Percentiles rank a stretch among this genome's conserved stretches.
These are phyloP conservation scores for Bhutanitis thaidina DNA, from an alignment of 2,888 invertebrate species.

Conservation along the genomic window DNA sequence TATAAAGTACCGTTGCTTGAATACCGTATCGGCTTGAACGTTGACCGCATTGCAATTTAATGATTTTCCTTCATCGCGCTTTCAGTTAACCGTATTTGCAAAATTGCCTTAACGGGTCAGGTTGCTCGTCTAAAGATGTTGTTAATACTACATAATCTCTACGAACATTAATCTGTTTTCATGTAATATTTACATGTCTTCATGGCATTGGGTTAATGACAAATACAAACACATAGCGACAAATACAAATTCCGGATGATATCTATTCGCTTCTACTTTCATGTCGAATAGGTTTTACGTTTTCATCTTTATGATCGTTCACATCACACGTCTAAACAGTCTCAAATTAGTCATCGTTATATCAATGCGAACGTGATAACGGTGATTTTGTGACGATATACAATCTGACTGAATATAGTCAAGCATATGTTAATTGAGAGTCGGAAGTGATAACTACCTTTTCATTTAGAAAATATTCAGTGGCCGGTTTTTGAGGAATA, in stretches of 20 bases:
- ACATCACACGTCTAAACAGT: no score
- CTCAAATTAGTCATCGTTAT: no score
- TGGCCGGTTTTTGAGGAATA: conserved; percentile 36
- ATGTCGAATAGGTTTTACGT: no score
- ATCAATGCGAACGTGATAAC: no score
- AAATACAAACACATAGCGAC: no score
- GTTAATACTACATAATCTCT: conserved; percentile 16
- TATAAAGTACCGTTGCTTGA: conserved; percentile 66
- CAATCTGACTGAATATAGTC: no score
- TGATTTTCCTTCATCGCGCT: conserved; percentile 43
- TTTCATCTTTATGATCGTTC: no score
- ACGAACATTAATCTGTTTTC: not conserved
- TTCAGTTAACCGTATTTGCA: conserved; percentile 38
- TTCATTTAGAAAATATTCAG: conserved; percentile 33
- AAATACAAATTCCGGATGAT: no score
- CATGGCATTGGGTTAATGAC: not conserved
- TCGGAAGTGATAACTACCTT: conserved; percentile 5
- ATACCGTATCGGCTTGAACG: conserved; percentile 56
- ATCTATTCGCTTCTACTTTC: no score
- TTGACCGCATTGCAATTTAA: conserved; percentile 57
- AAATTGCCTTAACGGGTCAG: conserved; percentile 33
- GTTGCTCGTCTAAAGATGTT: not conserved
- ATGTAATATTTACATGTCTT: not conserved
- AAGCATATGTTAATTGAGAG: not conserved
- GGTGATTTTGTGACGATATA: no score